phyloP scores from a whole-genome alignment of 2,888 invertebrate species.

The Atrina japonica region DNA sequence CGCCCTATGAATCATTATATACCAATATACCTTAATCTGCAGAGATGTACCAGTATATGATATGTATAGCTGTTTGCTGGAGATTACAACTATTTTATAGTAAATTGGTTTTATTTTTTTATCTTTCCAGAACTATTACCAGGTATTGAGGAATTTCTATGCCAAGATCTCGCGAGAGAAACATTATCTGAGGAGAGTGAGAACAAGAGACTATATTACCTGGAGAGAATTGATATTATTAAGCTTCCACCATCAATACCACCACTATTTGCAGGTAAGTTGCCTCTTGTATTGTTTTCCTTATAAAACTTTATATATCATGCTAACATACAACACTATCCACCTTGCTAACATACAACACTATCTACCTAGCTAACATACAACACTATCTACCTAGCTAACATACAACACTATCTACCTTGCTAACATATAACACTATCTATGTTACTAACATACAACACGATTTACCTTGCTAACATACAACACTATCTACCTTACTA shows the following conservation, averaged over 20 bases:
- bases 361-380: not conserved
- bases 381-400: slow-evolving; percentile 3
- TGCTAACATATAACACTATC: too few species aligned
- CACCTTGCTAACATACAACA: not conserved
- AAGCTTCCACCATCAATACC: slow-evolving; percentile 74
- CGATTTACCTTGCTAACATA: too few species aligned
- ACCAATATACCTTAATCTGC: too few species aligned
- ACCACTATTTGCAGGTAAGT: slow-evolving; percentile 62
- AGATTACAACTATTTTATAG: too few species aligned
- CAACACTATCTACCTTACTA: too few species aligned
- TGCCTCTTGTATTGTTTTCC: too few species aligned
- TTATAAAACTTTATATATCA: not conserved
- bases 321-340: not conserved
- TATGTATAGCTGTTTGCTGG: too few species aligned
- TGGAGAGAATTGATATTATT: slow-evolving; percentile 73
- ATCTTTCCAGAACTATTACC: slow-evolving; percentile 74
- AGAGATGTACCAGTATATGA: too few species aligned
- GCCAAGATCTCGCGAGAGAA: slow-evolving; percentile 67
- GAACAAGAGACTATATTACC: slow-evolving; percentile 71
- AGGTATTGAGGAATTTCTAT: slow-evolving; percentile 74
- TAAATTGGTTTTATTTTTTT: too few species aligned
- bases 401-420: not conserved
- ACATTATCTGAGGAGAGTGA: slow-evolving; percentile 68
- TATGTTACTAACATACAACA: too few species aligned
- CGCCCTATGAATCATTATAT: too few species aligned